Base-by-base conservation (phyloP, 2,888 invertebrate genomes). In the Drosophila ustulata region DNA sequence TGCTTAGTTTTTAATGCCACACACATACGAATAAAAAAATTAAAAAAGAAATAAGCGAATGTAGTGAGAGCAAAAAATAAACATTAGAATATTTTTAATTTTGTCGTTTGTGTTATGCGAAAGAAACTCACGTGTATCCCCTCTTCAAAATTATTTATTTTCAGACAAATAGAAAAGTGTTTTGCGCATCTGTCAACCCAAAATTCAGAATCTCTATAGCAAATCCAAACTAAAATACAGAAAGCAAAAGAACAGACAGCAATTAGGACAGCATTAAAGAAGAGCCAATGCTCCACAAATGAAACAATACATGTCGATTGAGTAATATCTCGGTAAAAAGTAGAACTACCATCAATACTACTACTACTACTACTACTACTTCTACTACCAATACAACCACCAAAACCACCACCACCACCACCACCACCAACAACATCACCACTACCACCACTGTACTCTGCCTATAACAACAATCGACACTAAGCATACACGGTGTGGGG, bases 111-210 rank as follows among this genome's bases (percentile, higher is more conserved):
- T 85, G 78, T 87, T 77, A 85, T 87, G 78, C 78, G 75, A 84
- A 88, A 86, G 78, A 88, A 90, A 91, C 91, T 91, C 83, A 91
- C 90, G 91, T 91, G 87, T 90, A 84, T 91, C 91, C 91, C 91
- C 92, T 91, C 91, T 91, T 92, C 91, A 92, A 92, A 90, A 91
- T 91, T 84, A 87, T 91, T 91, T 91, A 91, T 91, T 91, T 91
- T 91, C 91, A 91, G 91, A 91, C 88, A 72, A 55, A 70, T 68
- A 57, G 57, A 83, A 86, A 82, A 88, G 88, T 89, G 84, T 90
- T 88, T 89, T 76, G 81, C 81, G 85, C 82, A 77, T 74, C 88
- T 74, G 78, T 64, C 73, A 65, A 25, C 52, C 49, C 49, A 56
- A 47, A 56, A 68, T 58, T 47, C 82, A 69, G 69, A 66, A 84